These are phyloP conservation scores for Myotis findleyi DNA, from an alignment of 2,797 vertebrate genomes.

Conservation along the genomic window DNA sequence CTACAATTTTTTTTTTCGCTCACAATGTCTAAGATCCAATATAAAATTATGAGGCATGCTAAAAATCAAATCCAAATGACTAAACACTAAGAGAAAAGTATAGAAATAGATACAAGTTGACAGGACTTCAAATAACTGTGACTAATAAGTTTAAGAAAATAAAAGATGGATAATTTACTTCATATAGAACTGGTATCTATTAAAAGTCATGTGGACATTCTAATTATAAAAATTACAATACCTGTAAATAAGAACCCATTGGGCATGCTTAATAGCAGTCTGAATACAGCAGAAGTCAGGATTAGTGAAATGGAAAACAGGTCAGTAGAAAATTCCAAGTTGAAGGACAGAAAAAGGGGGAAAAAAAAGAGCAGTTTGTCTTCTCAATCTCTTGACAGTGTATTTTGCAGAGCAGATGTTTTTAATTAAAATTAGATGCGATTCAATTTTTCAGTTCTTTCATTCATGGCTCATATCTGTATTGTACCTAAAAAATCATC, in stretches of 20 bases:
- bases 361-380: neutral
- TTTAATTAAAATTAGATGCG: neutral
- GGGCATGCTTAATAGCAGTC: neutral
- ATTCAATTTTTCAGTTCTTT: neutral
- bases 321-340: neutral
- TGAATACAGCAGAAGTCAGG: neutral
- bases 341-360: neutral
- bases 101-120: neutral
- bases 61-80: conserved; percentile 29
- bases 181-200: neutral
- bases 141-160: conserved; percentile 7
- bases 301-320: neutral
- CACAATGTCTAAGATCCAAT: neutral
- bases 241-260: neutral
- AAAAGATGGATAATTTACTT: neutral
- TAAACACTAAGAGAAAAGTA: neutral
- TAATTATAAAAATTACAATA: conserved; percentile 19
- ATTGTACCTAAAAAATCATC: neutral
- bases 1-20: neutral
- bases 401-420: neutral
- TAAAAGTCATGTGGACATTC: neutral
- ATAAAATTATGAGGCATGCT: neutral
- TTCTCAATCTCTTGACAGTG: neutral
- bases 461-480: neutral
- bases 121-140: neutral